Percentiles rank a stretch among this genome's conserved stretches.
These are phyloP conservation scores for Brassicogethes aeneus DNA, from an alignment of 2,888 invertebrate species.

Conservation along the genomic window DNA sequence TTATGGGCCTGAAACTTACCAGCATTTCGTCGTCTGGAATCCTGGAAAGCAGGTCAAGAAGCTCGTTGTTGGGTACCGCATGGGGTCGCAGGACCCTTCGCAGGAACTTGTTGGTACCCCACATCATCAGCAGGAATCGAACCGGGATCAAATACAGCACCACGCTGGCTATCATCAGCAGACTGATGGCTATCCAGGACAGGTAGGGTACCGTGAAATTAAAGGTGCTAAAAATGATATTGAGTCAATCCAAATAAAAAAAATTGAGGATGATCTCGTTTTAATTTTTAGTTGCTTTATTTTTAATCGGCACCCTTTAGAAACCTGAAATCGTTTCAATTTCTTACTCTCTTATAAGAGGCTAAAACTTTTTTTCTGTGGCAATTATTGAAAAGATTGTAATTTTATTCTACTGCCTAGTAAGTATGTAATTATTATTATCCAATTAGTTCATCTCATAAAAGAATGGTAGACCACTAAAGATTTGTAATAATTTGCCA, in stretches of 20 bases:
- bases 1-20: slow-evolving; percentile 48
- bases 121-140: slow-evolving; percentile 79
- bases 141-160: slow-evolving; percentile 85
- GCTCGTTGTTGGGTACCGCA: slow-evolving; percentile 93
- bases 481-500: no score
- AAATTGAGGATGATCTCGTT: background rate
- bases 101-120: slow-evolving; percentile 93
- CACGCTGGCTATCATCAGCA: slow-evolving; percentile 62
- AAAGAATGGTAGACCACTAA: no score
- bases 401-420: no score
- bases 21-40: slow-evolving; percentile 91
- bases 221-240: slow-evolving; percentile 73
- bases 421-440: no score
- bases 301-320: no score
- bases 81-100: slow-evolving; percentile 87
- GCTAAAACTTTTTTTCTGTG: no score
- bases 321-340: no score
- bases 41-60: slow-evolving; percentile 87
- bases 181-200: slow-evolving; percentile 81
- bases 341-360: no score
- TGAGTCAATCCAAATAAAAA: slow-evolving; percentile 6
- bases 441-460: no score
- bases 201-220: slow-evolving; percentile 96
- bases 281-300: no score
- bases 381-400: no score